Conservation (phyloP, 2,888 invertebrate species). For the Caenorhabditis virilis region DNA sequence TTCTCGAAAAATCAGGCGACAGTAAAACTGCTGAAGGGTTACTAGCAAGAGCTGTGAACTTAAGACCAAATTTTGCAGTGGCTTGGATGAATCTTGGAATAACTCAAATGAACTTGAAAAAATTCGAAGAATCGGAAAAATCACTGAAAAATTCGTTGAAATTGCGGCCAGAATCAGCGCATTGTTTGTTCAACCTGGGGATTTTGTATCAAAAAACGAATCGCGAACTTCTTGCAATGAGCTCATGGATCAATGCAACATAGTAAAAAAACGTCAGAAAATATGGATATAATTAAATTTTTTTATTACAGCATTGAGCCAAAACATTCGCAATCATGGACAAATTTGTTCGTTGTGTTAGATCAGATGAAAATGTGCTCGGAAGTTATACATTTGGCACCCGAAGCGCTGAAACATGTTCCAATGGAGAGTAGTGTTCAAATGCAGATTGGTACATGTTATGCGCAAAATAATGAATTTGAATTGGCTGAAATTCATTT, state of each 20-base stretch:
- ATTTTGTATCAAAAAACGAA: constrained; percentile 86
- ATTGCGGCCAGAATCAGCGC: constrained; percentile 82
- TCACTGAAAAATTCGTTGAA: constrained; percentile 83
- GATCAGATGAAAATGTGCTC: constrained; percentile 74
- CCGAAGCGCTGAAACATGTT: constrained; percentile 77
- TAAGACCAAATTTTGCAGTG: constrained; percentile 82
- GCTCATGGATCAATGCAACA: constrained; percentile 84
- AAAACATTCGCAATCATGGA: constrained; percentile 86
- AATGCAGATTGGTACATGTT: constrained; percentile 85
- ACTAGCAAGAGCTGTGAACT: constrained; percentile 24
- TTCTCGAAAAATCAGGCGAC: constrained; percentile 70
- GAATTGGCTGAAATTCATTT: constrained; percentile 83
- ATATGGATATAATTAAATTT: not conserved
- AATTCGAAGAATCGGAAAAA: constrained; percentile 76
- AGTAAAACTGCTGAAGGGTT: constrained; percentile 38
- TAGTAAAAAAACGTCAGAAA: constrained; percentile 60
- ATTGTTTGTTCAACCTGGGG: constrained; percentile 91
- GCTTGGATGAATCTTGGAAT: constrained; percentile 99
- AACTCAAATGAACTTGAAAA: constrained; percentile 77
- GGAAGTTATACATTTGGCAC: constrained; percentile 78
- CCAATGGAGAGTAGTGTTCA: constrained; percentile 81
- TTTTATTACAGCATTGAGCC: constrained; percentile 71
- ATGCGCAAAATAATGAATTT: constrained; percentile 82
- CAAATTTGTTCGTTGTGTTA: constrained; percentile 81
- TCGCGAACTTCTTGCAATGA: constrained; percentile 78